Base-by-base conservation (phyloP, 1,140 invertebrate genomes). In the Oscheius sp. region DNA sequence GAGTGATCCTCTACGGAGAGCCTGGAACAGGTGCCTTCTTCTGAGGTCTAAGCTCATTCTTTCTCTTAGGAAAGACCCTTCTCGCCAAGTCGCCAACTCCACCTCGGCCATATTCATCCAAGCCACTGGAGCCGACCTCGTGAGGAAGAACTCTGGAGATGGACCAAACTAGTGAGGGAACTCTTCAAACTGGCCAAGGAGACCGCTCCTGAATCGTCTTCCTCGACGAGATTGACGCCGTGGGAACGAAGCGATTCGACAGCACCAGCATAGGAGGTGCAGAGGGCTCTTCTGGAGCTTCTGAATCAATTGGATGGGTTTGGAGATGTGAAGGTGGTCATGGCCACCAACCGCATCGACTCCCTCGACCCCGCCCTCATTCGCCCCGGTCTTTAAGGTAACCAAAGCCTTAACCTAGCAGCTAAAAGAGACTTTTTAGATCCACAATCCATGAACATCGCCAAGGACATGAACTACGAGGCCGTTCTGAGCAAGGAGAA, bases 301-400 rank as follows among this genome's bases (percentile, higher is more conserved):
- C 68, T 83, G 29, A 84, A 84, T 69, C 80, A 83, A 52, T 68
- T 83, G 72, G 81, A 83, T 67, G 81, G 71, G 4, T 65, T 79
- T n/a, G 75, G 76, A 64, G 79, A 83, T 59, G 77, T 83, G 55
- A 83, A 83, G 36, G 70, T 88, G 3, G 87, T 88, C 49, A 87
- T 87, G 46, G 87, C 87, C 3, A 88, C 87, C 20, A 88, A 88
- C 77, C 78, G 87, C 38, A 85, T 87, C 34, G 87, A 88, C 75
- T 85, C 87, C 0, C 83, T 88, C 36, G 87, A 88, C 76, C 87
- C 87, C 38, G 87, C 87, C n/a, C 77, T 88, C 13, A 81, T 87
- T 46, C 79, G 87, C 49, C 86, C 87, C 34, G 87, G 87, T 15
- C 79, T 87, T 61, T 88, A 68, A 78, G 85, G 31, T 86, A 88